Percentiles rank a stretch among this genome's conserved stretches.
Evolutionary conservation across 2,888 invertebrate species (phyloP).

Genomic region (Lacanobia wlatinum): DNA sequence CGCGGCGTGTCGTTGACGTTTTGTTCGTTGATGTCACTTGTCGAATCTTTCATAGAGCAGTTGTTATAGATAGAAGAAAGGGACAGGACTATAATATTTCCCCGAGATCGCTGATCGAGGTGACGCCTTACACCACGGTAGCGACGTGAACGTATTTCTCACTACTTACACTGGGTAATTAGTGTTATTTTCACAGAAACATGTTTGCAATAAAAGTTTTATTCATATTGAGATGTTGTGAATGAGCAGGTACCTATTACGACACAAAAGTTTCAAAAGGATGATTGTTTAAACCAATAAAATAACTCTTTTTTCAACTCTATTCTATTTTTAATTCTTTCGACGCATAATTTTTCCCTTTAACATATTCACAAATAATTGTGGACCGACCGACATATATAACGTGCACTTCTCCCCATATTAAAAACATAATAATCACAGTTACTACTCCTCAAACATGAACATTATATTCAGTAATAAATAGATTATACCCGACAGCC

Average conservation of each 20-base stretch:
- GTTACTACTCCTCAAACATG: background rate
- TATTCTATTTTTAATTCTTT: no score
- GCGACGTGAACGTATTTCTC: slow-evolving; percentile 34
- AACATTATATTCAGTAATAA: slow-evolving; percentile 5
- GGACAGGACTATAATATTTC: background rate
- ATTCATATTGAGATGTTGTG: background rate
- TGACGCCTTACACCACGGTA: background rate
- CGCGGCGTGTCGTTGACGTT: no score
- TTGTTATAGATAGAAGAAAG: background rate
- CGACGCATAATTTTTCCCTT: background rate
- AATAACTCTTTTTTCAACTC: background rate
- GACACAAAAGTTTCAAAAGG: background rate
- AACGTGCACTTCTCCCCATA: no score
- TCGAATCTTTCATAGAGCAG: background rate
- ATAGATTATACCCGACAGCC: slow-evolving; percentile 20
- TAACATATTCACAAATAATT: background rate
- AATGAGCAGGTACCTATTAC: background rate
- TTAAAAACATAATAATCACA: background rate
- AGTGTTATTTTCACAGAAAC: slow-evolving; percentile 10
- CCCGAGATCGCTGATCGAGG: background rate
- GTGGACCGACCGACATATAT: no score
- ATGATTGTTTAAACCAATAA: background rate
- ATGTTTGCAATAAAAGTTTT: background rate
- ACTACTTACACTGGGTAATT: slow-evolving; percentile 15
- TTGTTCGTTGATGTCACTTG: background rate